Evolutionary conservation across 1,140 invertebrate species (phyloP), one percentile per base, ranked within the genome.

Genomic region (Drosophila arawakana): DNA sequence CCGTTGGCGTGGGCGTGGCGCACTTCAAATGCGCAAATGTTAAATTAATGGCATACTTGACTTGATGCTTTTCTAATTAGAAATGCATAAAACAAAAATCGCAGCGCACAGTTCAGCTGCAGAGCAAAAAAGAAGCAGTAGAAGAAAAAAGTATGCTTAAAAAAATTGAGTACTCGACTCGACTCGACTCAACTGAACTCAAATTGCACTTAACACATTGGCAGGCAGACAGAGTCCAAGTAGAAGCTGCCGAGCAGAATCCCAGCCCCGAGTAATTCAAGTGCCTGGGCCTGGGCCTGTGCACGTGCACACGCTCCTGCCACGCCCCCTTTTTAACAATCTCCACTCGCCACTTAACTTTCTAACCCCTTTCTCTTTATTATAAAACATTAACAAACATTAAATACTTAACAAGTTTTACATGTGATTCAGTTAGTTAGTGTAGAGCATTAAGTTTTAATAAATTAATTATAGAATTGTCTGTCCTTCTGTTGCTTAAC

Each of bases 31-130:
- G 78, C 72, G 81, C 79, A 83, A 81, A 83, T 81, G 79, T 78
- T 73, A 79, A 83, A 83, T 83, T 81, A 83, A 81, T 83, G 76
- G 76, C 78, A 81, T 76, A 81, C 78, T 83, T 81, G 71, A 81
- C 79, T 79, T 80, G 76, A 79, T 79, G 72, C 72, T 73, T 73
- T 80, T 81, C 78, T 78, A 78, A 78, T 78, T 81, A 81, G 68
- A 76, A 80, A 78, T 81, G 80, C 75, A 78, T 80, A 77, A 77
- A 81, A 81, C 74, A 68, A 77, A 81, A 81, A 80, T 77, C 61
- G 61, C 58, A 71, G 77, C 73, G 65, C 67, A 76, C 74, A 68
- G 73, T 57, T 72, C 21, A 52, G 73, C 25, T 61, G 43, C 15
- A 30, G 25, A 30, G 4, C 25, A 30, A 30, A 30, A 5, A 30